Percentiles rank a stretch among this genome's conserved stretches.
Evolutionary conservation across 2,888 invertebrate genomes (phyloP).

Genomic region (Omphaloscelis lunosa): DNA sequence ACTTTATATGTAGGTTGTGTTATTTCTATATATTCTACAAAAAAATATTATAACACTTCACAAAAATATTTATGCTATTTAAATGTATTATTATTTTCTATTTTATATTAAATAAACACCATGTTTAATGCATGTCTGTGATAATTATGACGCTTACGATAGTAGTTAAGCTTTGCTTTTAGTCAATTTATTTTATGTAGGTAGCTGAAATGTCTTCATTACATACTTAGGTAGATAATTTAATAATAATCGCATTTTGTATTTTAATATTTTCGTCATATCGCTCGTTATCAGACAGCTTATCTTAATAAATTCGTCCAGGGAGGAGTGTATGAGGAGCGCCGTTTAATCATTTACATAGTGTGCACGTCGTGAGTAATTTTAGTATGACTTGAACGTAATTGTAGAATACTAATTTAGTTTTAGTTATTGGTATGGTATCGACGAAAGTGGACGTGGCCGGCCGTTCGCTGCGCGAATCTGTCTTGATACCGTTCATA

Average conservation of each 20-base stretch:
- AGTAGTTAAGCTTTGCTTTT: conserved; percentile 52
- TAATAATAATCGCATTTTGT: conserved; percentile 43
- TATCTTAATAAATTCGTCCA: conserved; percentile 57
- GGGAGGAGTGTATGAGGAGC: conserved; percentile 45
- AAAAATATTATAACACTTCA: background rate
- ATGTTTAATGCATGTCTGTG: background rate
- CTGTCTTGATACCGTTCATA: conserved; percentile 73
- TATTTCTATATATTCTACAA: conserved; percentile 7
- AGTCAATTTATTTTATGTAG: conserved; percentile 18
- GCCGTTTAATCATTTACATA: conserved; percentile 49
- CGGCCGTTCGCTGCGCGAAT: conserved; percentile 70
- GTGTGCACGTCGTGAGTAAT: conserved; percentile 53
- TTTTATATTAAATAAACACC: background rate
- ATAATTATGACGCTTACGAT: conserved; percentile 21
- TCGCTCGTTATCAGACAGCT: conserved; percentile 60
- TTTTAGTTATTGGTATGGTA: conserved; percentile 82
- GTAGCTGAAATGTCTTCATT: conserved; percentile 31
- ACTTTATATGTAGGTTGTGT: conserved; percentile 1
- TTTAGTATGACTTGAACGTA: conserved; percentile 56
- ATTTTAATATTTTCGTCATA: conserved; percentile 53
- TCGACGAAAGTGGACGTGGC: conserved; percentile 84
- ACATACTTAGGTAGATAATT: conserved; percentile 46
- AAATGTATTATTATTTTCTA: background rate
- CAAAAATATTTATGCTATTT: background rate
- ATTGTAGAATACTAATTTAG: conserved; percentile 68